Evolutionary conservation across 2,888 invertebrate genomes (phyloP).

Genomic region (Notocelia uddmanniana): DNA sequence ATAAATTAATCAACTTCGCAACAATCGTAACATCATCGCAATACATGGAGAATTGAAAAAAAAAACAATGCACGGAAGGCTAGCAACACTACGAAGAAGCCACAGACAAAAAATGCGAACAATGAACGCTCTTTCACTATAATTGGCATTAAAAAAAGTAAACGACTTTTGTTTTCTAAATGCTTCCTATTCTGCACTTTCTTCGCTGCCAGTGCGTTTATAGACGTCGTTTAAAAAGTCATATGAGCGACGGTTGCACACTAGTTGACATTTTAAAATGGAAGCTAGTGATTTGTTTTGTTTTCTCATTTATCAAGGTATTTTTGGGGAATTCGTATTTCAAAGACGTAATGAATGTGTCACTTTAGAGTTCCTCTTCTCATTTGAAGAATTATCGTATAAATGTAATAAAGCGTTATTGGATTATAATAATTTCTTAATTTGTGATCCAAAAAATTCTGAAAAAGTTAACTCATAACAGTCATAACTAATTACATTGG

Average conservation of each 20-base stretch:
- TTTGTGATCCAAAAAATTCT: no score
- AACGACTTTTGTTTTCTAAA: slow-evolving; percentile 78
- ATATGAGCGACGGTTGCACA: slow-evolving; percentile 7
- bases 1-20: slow-evolving; percentile 38
- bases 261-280: slow-evolving; percentile 7
- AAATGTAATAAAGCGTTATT: no score
- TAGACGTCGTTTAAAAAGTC: background rate
- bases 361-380: no score
- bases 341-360: background rate
- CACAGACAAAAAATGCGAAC: slow-evolving; percentile 66
- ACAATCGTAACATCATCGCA: slow-evolving; percentile 45
- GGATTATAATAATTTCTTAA: background rate
- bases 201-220: slow-evolving; percentile 51
- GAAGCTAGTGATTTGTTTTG: background rate
- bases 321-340: background rate
- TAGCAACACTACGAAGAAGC: slow-evolving; percentile 55
- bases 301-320: background rate
- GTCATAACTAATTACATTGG: slow-evolving; percentile 8
- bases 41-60: slow-evolving; percentile 45
- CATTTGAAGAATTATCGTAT: no score
- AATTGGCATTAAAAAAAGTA: slow-evolving; percentile 68
- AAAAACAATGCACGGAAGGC: slow-evolving; percentile 76
- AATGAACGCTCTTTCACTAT: slow-evolving; percentile 76
- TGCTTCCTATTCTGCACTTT: slow-evolving; percentile 75
- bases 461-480: no score